These are phyloP conservation scores for Halichondria panicea DNA, from an alignment of 37 sponge, comb jelly and placozoan species.

Conservation along the genomic window DNA sequence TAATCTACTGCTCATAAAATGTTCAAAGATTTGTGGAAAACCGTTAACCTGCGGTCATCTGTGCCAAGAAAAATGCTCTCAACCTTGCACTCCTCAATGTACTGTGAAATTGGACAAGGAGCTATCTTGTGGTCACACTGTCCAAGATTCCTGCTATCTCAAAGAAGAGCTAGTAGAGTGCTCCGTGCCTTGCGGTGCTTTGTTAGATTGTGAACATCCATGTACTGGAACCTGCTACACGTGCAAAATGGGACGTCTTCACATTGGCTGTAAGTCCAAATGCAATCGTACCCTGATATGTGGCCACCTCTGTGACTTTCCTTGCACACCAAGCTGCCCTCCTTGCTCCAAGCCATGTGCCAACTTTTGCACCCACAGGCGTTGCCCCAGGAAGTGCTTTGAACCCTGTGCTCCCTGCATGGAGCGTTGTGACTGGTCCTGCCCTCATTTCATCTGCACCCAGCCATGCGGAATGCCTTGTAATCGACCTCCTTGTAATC, in stretches of 20 bases:
- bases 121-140: slow-evolving; percentile 71
- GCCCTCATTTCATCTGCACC: slow-evolving; percentile 72
- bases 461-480: too few species aligned
- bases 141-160: slow-evolving; percentile 22
- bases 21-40: slow-evolving; percentile 52
- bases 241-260: slow-evolving; percentile 73
- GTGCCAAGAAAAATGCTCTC: slow-evolving; percentile 65
- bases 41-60: slow-evolving; percentile 76
- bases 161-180: slow-evolving; percentile 25
- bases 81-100: slow-evolving; percentile 56
- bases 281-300: slow-evolving; percentile 79
- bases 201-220: slow-evolving; percentile 68
- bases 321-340: slow-evolving; percentile 65
- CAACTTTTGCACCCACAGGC: slow-evolving; percentile 79
- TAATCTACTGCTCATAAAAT: slow-evolving; percentile 13
- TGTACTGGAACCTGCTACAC: slow-evolving; percentile 73
- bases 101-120: background rate
- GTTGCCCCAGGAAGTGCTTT: slow-evolving; percentile 70
- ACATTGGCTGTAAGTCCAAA: slow-evolving; percentile 45
- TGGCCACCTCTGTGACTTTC: slow-evolving; percentile 80
- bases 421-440: slow-evolving; percentile 83
- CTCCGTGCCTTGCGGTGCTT: too few species aligned
- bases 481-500: slow-evolving; percentile 72
- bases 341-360: slow-evolving; percentile 66
- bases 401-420: slow-evolving; percentile 78